Evolutionary conservation across 2,888 invertebrate species (phyloP), one percentile per base, ranked within the genome.

Genomic region (Xylota sylvarum): DNA sequence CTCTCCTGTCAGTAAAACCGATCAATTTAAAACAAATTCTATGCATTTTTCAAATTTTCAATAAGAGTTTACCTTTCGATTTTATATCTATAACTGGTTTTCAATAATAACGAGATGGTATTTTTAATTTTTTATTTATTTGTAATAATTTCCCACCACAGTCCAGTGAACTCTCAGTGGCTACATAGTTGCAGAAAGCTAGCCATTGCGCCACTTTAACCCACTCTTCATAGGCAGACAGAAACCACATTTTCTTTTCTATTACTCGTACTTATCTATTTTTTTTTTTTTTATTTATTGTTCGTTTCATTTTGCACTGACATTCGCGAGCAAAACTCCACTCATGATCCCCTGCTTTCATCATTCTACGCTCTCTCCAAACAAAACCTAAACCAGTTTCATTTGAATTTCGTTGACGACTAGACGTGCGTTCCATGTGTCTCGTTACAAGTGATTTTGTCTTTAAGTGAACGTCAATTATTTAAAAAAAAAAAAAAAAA

Each of bases 341-440:
- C 56, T 32, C 56, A 14, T 14, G 43, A 37, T 48, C 72, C 40
- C 19, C 17, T 43, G 52, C 64, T 43, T 40, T 83, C 48, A 56
- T 73, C 37, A 43, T 5, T 23, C 40, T 9, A 46, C 48, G 46
- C 48, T 73, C 58, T 5, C n/a, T 9, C n/a, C n/a, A n/a, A n/a
- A n/a, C n/a, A n/a, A n/a, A 30, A 69, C 14, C 10, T 7, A 74
- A 76, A 82, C 86, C 77, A 86, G 86, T 86, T 77, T 77, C 58
- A 73, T 73, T 82, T 77, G 40, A 62, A 82, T 55, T 77, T 55
- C 72, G 72, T 23, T 82, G 67, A 30, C 27, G 62, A 48, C 56
- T 50, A 77, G 86, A 82, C 82, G 82, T 86, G 72, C 43, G 35
- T 62, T 27, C 19, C 67, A 64, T 78, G 67, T 69, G 32, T 19